Percentiles rank a stretch among this genome's conserved stretches.
Conservation (phyloP, 2,888 invertebrate genomes). For the Rhagium mordax region DNA sequence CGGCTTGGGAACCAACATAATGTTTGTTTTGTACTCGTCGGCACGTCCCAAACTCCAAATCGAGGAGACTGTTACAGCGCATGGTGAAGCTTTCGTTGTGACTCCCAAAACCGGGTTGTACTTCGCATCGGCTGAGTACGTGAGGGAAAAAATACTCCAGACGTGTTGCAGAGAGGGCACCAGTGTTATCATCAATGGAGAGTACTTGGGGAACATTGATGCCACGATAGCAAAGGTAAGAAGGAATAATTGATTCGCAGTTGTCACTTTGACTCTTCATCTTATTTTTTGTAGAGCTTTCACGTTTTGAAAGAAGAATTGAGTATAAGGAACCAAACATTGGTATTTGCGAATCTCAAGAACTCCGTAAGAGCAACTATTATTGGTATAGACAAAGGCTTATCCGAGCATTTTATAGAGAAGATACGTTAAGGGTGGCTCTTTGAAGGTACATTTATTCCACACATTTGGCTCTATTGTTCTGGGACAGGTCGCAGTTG, state of each 20-base stretch:
- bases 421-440: too few relatives aligned
- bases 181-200: slow-evolving; percentile 70
- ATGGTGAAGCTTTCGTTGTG: slow-evolving; percentile 73
- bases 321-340: slow-evolving; percentile 68
- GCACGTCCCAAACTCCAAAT: slow-evolving; percentile 70
- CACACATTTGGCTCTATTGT: too few relatives aligned
- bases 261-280: too few relatives aligned
- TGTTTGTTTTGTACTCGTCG: slow-evolving; percentile 72
- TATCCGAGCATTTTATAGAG: too few relatives aligned
- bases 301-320: slow-evolving; percentile 73
- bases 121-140: slow-evolving; percentile 87
- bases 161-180: slow-evolving; percentile 55
- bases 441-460: too few relatives aligned
- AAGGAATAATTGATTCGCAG: too few relatives aligned
- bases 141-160: slow-evolving; percentile 72
- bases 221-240: slow-evolving; percentile 77
- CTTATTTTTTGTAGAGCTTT: slow-evolving; percentile 73
- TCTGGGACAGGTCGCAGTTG: too few relatives aligned
- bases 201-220: slow-evolving; percentile 74
- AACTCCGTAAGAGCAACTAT: slow-evolving; percentile 56
- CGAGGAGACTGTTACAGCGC: slow-evolving; percentile 62
- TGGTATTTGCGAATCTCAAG: slow-evolving; percentile 72
- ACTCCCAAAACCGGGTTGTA: slow-evolving; percentile 81
- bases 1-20: slow-evolving; percentile 72
- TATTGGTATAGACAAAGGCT: too few relatives aligned